A percentile compares a stretch with the other conserved stretches of the same genome.
phyloP scores from a whole-genome alignment of 2,797 vertebrate genomes.

The Ptychobarbus kaznakovi region DNA sequence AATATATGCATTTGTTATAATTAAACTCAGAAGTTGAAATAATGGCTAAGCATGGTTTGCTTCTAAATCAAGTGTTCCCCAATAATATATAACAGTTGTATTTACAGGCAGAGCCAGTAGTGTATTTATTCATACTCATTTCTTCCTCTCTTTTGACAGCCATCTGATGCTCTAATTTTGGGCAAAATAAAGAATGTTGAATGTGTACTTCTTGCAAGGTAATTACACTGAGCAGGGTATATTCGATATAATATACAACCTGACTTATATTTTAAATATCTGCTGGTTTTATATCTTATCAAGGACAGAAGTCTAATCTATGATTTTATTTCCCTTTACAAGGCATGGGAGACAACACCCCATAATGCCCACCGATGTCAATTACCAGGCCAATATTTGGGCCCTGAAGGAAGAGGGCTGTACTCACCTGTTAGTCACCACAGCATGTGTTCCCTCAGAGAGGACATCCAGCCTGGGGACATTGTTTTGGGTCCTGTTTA shows the following conservation, averaged over 20 bases:
- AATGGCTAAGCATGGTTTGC: not conserved
- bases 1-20: not conserved
- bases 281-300: not conserved
- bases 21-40: not conserved
- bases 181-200: slow-evolving; percentile 97
- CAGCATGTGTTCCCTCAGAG: slow-evolving; percentile 92
- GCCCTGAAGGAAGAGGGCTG: slow-evolving; percentile 92
- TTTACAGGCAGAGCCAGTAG: not conserved
- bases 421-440: slow-evolving; percentile 90
- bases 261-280: not conserved
- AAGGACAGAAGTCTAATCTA: not conserved
- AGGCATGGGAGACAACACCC: slow-evolving; percentile 94
- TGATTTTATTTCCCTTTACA: slow-evolving; percentile 1
- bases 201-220: slow-evolving; percentile 97
- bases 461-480: slow-evolving; percentile 95
- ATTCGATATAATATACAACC: not conserved
- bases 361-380: slow-evolving; percentile 91
- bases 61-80: not conserved
- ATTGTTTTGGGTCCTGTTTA: slow-evolving; percentile 96
- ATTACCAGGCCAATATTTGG: slow-evolving; percentile 97
- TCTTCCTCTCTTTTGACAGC: slow-evolving; percentile 76
- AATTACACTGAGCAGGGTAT: slow-evolving; percentile 53
- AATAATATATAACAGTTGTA: not conserved
- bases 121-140: not conserved
- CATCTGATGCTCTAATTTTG: slow-evolving; percentile 93